Evolutionary conservation across 1,140 invertebrate genomes (phyloP).

Genomic region (Lepidostoma basale): DNA sequence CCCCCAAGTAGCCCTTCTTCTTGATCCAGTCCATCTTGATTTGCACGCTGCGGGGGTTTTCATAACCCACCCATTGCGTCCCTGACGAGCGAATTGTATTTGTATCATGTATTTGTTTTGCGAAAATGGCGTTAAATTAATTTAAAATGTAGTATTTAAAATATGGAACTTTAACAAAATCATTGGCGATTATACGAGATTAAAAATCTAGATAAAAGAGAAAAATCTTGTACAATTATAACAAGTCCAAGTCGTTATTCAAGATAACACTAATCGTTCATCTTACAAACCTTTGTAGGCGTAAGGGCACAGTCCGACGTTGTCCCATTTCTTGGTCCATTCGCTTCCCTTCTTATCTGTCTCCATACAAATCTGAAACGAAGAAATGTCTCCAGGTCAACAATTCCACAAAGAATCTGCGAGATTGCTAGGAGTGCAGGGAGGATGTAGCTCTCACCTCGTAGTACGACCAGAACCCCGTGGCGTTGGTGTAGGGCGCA

Average conservation of each 20-base stretch:
- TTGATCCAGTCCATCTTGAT: constrained; percentile 90
- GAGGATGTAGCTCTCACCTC: constrained; percentile 66
- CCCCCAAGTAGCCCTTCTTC: constrained; percentile 78
- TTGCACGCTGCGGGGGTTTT: constrained; percentile 77
- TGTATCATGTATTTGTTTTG: too few species aligned
- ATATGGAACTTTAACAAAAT: too few species aligned
- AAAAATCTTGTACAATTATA: too few species aligned
- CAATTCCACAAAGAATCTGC: too few species aligned
- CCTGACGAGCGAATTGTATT: constrained; percentile 49
- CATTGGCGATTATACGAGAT: neutral
- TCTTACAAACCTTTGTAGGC: constrained; percentile 74
- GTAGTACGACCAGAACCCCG: constrained; percentile 87
- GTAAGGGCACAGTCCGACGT: constrained; percentile 81
- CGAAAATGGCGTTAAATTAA: too few species aligned
- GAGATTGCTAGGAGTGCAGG: too few species aligned
- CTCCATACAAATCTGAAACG: constrained; percentile 74
- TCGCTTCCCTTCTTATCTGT: constrained; percentile 69
- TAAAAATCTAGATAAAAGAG: neutral
- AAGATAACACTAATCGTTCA: neutral
- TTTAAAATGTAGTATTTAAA: too few species aligned
- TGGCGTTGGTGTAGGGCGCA: constrained; percentile 83
- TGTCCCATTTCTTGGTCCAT: constrained; percentile 85
- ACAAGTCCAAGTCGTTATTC: neutral
- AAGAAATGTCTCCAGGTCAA: too few species aligned
- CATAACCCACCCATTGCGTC: constrained; percentile 92